Base-by-base conservation (phyloP, 1,140 invertebrate species). In the Drosophila albomicans region DNA sequence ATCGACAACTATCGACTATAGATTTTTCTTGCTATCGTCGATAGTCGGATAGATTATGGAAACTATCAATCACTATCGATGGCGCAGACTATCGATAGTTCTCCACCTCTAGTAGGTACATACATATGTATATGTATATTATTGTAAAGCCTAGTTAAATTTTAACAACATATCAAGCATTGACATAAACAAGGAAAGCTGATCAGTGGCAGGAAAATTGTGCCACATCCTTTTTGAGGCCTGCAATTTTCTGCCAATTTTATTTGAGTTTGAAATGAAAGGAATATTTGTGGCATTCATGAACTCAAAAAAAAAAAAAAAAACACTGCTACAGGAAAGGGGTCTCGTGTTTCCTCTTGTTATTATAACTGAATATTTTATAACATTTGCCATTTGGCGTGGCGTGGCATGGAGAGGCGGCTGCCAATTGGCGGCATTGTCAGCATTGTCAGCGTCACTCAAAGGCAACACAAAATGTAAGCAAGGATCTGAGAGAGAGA, bases 331-430 rank as follows among this genome's bases (percentile, higher is more conserved):
- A 52, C 11, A 52, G 5, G n/a, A 20, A 35, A n/a, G 30, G 5
- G 28, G 49, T 30, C 11, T 32, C 49, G 69, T 2, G 46, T 65
- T 72, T 38, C 35, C 46, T 35, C 15, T 65, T 75, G 73, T 71
- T 64, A 59, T 62, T 70, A 76, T 76, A 75, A 77, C 76, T 82
- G 85, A 88, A 89, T 88, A 81, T 89, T 88, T 84, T 78, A 84
- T 84, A 52, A 63, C 43, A 80, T 78, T 69, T 77, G 43, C 56
- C 78, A 54, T 63, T 70, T 74, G 73, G 71, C 63, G 66, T 74
- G 73, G 71, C 63, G 66, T 75, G 73, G 77, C 63, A 63, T 25
- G 20, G 20, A 25, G 20, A 71, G 73, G 77, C 69, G 70, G 66
- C 77, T 86, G 84, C 63, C 82, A 87, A 87, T 87, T 87, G 82